These are phyloP conservation scores for Umimayanthus kanabou DNA, from an alignment of 92 coral and sea anemone species.

Conservation along the genomic window DNA sequence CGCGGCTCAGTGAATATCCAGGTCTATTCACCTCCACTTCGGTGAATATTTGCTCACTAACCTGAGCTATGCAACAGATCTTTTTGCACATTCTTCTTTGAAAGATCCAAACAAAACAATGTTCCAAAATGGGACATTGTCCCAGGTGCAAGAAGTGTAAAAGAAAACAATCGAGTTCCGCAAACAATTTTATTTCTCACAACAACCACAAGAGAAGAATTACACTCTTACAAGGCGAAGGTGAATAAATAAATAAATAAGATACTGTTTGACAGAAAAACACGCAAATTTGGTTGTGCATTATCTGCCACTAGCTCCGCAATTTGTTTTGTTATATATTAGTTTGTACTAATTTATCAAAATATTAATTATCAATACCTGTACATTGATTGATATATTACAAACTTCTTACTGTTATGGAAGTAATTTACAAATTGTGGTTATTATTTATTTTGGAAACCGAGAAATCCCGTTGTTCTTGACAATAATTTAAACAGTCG, in stretches of 20 bases:
- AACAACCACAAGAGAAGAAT: background rate
- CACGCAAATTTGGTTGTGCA: background rate
- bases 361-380: background rate
- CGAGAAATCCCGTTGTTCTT: background rate
- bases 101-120: no score
- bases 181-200: background rate
- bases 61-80: no score
- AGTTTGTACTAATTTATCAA: background rate
- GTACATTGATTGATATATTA: background rate
- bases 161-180: background rate
- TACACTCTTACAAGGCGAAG: conserved; percentile 2
- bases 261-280: background rate
- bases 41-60: no score
- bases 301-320: background rate
- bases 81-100: no score
- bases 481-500: no score
- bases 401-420: background rate
- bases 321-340: background rate
- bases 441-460: background rate
- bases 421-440: background rate
- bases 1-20: no score
- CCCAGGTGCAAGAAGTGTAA: background rate
- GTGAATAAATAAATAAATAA: background rate
- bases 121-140: no score
- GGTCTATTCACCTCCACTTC: no score